A percentile compares a stretch with the other conserved stretches of the same genome.
Conservation (phyloP, 2,888 invertebrate genomes). For the Drosophila limbata region DNA sequence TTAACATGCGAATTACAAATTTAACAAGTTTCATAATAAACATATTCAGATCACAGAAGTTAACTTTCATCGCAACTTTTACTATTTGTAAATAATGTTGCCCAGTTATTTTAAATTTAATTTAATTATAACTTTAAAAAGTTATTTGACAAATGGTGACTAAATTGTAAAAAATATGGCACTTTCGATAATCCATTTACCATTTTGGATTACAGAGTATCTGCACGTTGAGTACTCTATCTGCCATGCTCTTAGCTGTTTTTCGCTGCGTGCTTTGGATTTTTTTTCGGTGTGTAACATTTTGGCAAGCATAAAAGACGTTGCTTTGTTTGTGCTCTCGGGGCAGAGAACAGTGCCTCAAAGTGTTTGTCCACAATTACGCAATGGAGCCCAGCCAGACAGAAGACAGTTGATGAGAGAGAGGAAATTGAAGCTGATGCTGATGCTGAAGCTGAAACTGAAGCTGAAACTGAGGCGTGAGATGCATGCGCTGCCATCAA, state of each 20-base stretch:
- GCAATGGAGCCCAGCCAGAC: constrained; percentile 64
- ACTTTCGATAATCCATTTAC: neutral
- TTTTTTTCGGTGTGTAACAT: constrained; percentile 42
- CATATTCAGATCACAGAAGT: neutral
- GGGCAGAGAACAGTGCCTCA: constrained; percentile 40
- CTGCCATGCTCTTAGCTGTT: constrained; percentile 19
- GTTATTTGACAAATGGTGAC: neutral
- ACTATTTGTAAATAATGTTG: too few relatives aligned
- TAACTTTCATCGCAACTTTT: too few relatives aligned
- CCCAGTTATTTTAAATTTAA: too few relatives aligned
- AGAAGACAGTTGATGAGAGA: neutral
- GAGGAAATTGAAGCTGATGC: neutral
- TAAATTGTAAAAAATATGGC: neutral
- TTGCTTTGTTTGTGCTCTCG: constrained; percentile 64
- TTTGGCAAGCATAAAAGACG: constrained; percentile 52
- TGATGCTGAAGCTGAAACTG: neutral
- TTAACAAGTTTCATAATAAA: too few relatives aligned
- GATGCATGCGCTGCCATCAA: constrained; percentile 79
- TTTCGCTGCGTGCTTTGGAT: constrained; percentile 12
- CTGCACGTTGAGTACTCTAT: neutral
- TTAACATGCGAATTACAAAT: too few relatives aligned
- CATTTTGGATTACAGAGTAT: constrained; percentile 21
- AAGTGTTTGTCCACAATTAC: constrained; percentile 80
- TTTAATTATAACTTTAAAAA: too few relatives aligned
- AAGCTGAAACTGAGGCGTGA: constrained; percentile 47